These are phyloP conservation scores for Brachypodius melanocephalos DNA, from an alignment of 2,113 vertebrate genomes.

Conservation along the genomic window DNA sequence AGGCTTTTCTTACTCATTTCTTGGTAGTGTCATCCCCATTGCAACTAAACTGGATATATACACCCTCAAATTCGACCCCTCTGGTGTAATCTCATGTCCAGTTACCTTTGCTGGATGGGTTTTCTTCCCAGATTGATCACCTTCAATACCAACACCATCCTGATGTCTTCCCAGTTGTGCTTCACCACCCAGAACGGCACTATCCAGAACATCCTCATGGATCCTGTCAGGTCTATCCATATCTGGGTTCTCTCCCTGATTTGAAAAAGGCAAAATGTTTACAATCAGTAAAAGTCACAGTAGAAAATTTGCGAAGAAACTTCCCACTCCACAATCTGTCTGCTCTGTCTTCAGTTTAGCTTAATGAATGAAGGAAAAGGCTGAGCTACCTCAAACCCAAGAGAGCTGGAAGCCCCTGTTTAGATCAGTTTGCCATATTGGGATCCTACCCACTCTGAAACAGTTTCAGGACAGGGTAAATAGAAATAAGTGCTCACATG, in stretches of 20 bases:
- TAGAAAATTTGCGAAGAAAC: not conserved
- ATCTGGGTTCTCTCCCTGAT: conserved; percentile 19
- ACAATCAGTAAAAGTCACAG: not conserved
- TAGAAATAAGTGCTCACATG: not conserved
- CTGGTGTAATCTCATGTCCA: not conserved
- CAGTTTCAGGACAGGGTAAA: not conserved
- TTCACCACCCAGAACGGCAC: not conserved
- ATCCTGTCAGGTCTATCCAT: not conserved
- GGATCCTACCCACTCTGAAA: not conserved
- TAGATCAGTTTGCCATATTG: not conserved
- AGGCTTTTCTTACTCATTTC: not conserved
- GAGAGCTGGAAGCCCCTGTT: not conserved
- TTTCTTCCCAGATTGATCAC: not conserved
- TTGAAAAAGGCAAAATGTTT: not conserved
- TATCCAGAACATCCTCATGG: conserved; percentile 46
- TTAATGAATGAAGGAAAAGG: not conserved
- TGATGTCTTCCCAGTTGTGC: not conserved
- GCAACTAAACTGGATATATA: not conserved
- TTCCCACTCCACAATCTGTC: not conserved
- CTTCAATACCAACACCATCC: not conserved
- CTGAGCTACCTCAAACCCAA: not conserved
- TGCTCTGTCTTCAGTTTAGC: not conserved
- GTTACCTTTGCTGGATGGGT: conserved; percentile 9
- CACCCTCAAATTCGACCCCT: not conserved
- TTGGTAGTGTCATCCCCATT: not conserved